Evolutionary conservation across 1,140 invertebrate species (phyloP).

Genomic region (Sipha flava): DNA sequence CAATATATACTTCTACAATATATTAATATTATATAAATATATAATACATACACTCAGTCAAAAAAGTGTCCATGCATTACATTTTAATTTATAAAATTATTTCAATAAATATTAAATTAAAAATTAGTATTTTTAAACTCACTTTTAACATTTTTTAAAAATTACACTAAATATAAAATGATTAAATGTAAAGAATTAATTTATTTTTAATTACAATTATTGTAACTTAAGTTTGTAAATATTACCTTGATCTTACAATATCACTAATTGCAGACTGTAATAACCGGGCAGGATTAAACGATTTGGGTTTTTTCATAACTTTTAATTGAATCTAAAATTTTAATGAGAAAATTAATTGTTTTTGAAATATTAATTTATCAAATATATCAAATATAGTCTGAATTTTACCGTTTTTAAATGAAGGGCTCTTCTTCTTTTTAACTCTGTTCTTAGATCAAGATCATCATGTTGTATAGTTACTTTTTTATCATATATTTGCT

Average conservation of each 20-base stretch:
- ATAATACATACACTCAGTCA: no score
- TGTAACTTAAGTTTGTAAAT: no score
- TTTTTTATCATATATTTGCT: neutral
- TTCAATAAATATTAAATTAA: no score
- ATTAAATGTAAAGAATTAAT: no score
- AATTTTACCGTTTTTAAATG: constrained; percentile 7
- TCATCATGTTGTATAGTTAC: neutral
- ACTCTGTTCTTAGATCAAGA: constrained; percentile 18
- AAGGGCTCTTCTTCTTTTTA: constrained; percentile 25
- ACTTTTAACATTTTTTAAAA: no score
- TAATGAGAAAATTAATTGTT: neutral
- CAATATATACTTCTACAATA: no score
- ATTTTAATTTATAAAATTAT: no score
- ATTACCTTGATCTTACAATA: constrained; percentile 15
- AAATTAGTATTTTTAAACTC: no score
- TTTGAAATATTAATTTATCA: neutral
- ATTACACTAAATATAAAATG: no score
- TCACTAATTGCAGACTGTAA: constrained; percentile 21
- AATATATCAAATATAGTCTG: neutral
- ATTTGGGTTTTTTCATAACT: constrained; percentile 15
- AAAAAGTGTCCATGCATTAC: no score
- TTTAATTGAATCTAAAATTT: constrained; percentile 2
- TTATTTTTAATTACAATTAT: neutral
- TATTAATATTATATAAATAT: no score
- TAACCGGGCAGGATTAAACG: constrained; percentile 25